phyloP scores from a whole-genome alignment of 2,888 invertebrate genomes.

The Saturnia pavonia region DNA sequence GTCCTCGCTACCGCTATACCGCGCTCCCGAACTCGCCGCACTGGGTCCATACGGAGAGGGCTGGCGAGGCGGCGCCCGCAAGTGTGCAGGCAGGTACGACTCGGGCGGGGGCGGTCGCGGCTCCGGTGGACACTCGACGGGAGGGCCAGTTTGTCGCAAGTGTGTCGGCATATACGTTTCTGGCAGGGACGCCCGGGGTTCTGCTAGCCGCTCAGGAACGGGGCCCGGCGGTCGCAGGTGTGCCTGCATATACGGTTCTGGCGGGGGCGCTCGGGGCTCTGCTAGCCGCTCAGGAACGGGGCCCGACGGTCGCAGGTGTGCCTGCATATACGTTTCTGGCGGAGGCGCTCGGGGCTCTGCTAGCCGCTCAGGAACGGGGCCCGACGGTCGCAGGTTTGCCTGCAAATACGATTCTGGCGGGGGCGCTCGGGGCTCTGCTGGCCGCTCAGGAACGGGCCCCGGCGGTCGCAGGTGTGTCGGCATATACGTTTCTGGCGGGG shows the following conservation, averaged over 20 bases:
- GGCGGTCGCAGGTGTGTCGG: conserved; percentile 36
- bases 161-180: neutral
- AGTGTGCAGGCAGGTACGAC: conserved; percentile 8
- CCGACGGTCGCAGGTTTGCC: conserved; percentile 37
- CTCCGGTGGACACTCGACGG: conserved; percentile 20
- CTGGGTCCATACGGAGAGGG: conserved; percentile 17
- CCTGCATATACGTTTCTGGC: neutral
- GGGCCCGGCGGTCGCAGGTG: conserved; percentile 44
- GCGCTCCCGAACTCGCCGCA: neutral
- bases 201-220: conserved; percentile 50
- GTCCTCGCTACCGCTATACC: no score
- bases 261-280: neutral
- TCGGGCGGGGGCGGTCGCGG: conserved; percentile 21
- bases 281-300: conserved; percentile 44
- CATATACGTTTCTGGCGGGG: neutral
- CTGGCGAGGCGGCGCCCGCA: conserved; percentile 23
- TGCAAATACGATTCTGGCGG: neutral
- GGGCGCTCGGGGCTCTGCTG: neutral
- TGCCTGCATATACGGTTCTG: neutral
- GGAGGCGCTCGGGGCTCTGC: neutral
- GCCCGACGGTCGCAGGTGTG: conserved; percentile 39
- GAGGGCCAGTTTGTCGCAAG: conserved; percentile 27
- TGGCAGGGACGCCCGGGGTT: conserved; percentile 33
- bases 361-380: conserved; percentile 46
- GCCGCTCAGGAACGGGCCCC: conserved; percentile 47